Percentiles rank a stretch among this genome's conserved stretches.
Conservation (phyloP, 2,888 invertebrate species). For the Ganaspis brasiliensis region DNA sequence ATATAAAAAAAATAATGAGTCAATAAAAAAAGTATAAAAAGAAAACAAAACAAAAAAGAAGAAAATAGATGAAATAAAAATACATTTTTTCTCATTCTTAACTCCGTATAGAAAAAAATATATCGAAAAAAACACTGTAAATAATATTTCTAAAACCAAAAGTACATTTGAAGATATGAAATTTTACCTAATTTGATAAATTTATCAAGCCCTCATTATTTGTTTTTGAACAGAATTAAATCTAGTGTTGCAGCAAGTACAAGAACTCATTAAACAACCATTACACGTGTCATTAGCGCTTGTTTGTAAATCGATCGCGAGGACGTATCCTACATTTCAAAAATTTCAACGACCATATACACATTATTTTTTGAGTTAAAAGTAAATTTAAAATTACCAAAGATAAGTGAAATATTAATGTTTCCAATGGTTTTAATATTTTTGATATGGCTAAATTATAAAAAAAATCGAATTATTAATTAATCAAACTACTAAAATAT, state of each 20-base stretch:
- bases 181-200: not conserved
- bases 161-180: not conserved
- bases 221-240: not conserved
- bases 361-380: not conserved
- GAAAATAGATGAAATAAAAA: no score
- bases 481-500: no score
- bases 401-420: not conserved
- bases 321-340: constrained; percentile 44
- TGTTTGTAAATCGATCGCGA: constrained; percentile 47
- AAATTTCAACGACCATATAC: constrained; percentile 37
- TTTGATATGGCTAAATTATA: no score
- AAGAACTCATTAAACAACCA: constrained; percentile 40
- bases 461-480: no score
- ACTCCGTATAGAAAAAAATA: no score
- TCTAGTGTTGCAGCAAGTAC: not conserved
- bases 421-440: no score
- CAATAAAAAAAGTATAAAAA: no score
- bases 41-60: no score
- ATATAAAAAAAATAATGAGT: no score
- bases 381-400: not conserved
- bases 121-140: no score
- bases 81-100: no score
- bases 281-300: constrained; percentile 47
- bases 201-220: not conserved
- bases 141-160: no score